These are phyloP conservation scores for Seriola aureovittata DNA, from an alignment of 2,113 vertebrate species.

Conservation along the genomic window DNA sequence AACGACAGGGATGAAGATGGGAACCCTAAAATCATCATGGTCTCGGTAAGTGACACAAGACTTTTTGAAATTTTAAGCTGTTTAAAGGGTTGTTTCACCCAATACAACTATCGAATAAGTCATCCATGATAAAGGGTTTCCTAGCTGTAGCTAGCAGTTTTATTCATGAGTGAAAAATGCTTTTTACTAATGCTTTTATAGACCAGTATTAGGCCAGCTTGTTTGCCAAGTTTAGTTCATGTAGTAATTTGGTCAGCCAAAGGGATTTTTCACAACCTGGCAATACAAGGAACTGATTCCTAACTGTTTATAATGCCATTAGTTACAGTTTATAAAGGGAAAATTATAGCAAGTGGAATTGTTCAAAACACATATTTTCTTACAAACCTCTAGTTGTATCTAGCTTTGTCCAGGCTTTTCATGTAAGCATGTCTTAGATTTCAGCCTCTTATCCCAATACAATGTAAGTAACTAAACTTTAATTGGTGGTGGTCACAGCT, in stretches of 20 bases:
- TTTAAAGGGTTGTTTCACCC: background rate
- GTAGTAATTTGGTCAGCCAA: background rate
- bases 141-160: background rate
- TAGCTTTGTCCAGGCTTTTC: too few species aligned
- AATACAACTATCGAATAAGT: too few species aligned
- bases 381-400: background rate
- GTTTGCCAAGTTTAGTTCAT: background rate
- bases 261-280: background rate
- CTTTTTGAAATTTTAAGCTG: background rate
- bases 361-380: background rate
- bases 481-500: background rate
- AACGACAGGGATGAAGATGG: slow-evolving; percentile 78
- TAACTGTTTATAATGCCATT: background rate
- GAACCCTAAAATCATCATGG: slow-evolving; percentile 80
- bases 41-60: slow-evolving; percentile 71
- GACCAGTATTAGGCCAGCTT: background rate
- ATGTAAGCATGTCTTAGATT: background rate
- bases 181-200: too few species aligned
- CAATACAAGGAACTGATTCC: background rate
- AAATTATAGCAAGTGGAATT: background rate
- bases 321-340: background rate
- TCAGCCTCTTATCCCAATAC: background rate
- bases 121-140: background rate
- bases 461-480: background rate
- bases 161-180: background rate